Conservation (phyloP, 2,888 invertebrate genomes). For the Thymelicus sylvestris region DNA sequence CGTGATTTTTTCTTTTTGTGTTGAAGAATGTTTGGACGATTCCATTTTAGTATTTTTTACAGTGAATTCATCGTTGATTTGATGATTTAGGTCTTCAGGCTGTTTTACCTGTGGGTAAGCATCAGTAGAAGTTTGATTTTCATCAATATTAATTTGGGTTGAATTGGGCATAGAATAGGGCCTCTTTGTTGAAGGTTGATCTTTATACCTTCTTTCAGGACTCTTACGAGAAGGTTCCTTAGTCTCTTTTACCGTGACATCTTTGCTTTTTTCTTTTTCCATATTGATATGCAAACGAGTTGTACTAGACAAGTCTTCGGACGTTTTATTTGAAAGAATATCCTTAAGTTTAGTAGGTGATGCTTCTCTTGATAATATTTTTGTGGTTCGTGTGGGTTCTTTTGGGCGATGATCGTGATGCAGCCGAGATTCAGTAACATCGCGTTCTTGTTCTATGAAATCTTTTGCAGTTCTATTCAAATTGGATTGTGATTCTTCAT, state of each 20-base stretch:
- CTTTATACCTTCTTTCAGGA: conserved; percentile 48
- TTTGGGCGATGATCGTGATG: conserved; percentile 14
- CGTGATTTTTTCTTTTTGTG: conserved; percentile 7
- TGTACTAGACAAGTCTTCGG: conserved; percentile 22
- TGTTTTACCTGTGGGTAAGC: conserved; percentile 18
- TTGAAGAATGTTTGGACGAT: conserved; percentile 18
- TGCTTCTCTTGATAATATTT: conserved; percentile 33
- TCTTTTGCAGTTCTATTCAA: conserved; percentile 49
- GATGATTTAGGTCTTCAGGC: neutral
- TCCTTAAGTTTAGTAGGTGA: conserved; percentile 53
- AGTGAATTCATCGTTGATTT: neutral
- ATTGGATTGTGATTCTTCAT: conserved; percentile 47
- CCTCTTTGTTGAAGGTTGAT: conserved; percentile 18
- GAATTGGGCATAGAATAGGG: conserved; percentile 26
- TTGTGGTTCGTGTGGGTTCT: conserved; percentile 24
- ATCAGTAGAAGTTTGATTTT: neutral
- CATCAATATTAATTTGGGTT: neutral
- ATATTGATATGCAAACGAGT: neutral
- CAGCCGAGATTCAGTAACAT: conserved; percentile 44
- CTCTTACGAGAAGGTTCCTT: conserved; percentile 41
- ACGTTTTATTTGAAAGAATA: conserved; percentile 47
- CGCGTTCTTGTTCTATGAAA: conserved; percentile 56
- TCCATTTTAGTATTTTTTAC: conserved; percentile 12
- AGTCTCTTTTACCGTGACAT: conserved; percentile 29
- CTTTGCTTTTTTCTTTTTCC: conserved; percentile 20